Conservation (phyloP, 2,888 invertebrate species). For the Cryptophagus acutangulus region DNA sequence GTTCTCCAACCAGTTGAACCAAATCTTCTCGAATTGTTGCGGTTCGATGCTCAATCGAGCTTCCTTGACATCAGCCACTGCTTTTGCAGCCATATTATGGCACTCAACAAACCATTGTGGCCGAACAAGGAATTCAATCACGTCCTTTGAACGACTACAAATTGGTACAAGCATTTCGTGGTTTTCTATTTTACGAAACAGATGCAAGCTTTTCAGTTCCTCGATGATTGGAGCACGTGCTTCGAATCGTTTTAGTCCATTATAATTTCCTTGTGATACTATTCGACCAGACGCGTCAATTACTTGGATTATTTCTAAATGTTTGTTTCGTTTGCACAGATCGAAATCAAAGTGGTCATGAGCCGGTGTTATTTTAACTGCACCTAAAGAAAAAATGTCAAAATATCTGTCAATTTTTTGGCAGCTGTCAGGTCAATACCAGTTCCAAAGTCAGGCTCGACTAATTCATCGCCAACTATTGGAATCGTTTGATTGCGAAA, state of each 20-base stretch:
- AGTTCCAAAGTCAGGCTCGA: conserved; percentile 93
- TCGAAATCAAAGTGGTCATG: conserved; percentile 98
- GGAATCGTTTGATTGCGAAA: conserved; percentile 79
- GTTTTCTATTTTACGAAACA: conserved; percentile 54
- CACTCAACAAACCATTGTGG: conserved; percentile 97
- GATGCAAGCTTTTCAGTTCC: conserved; percentile 66
- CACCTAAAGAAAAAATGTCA: conserved; percentile 57
- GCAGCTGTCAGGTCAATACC: conserved; percentile 52
- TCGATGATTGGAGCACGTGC: conserved; percentile 78
- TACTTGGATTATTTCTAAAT: conserved; percentile 77
- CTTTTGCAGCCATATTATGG: conserved; percentile 82
- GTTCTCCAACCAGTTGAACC: conserved; percentile 95
- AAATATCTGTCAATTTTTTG: background rate
- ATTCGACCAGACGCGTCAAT: conserved; percentile 89
- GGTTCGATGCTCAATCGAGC: conserved; percentile 88
- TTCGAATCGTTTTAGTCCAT: conserved; percentile 86
- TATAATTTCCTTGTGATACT: conserved; percentile 67
- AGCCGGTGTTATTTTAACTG: conserved; percentile 97
- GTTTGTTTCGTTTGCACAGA: conserved; percentile 82
- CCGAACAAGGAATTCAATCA: conserved; percentile 92
- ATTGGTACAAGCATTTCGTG: conserved; percentile 96
- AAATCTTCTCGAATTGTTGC: conserved; percentile 76
- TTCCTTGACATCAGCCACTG: conserved; percentile 71
- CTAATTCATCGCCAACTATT: conserved; percentile 87
- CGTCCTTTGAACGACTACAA: conserved; percentile 93